These are phyloP conservation scores for Triops cancriformis DNA, from an alignment of 1,140 invertebrate species.

Conservation along the genomic window DNA sequence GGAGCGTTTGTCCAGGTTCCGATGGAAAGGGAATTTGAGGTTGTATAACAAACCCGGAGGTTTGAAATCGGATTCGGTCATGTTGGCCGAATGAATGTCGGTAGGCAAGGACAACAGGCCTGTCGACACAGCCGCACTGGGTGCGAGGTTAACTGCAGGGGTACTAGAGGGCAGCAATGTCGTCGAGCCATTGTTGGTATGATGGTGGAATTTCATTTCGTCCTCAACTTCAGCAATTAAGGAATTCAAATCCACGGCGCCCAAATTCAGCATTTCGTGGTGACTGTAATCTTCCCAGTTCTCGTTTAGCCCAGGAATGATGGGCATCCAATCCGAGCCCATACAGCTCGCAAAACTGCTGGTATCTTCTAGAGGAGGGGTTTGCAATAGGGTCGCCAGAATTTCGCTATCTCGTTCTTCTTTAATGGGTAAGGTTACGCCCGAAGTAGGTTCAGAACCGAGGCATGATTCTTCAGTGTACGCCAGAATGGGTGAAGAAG, in stretches of 20 bases:
- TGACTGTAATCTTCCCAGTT: constrained; percentile 1
- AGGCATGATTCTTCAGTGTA: background rate
- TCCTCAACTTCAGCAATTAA: constrained; percentile 1
- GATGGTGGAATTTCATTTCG: background rate
- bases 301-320: background rate
- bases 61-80: background rate
- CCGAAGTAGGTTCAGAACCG: background rate
- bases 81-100: background rate
- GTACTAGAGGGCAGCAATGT: background rate
- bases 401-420: background rate
- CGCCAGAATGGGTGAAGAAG: constrained; percentile 7
- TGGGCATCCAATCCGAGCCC: background rate
- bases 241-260: background rate
- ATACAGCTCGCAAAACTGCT: background rate
- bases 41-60: background rate
- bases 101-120: background rate
- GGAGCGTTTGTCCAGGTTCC: background rate
- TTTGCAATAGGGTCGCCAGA: background rate
- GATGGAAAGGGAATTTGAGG: background rate
- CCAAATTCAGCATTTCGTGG: background rate
- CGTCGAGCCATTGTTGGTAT: background rate
- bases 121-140: background rate
- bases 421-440: constrained; percentile 10
- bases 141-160: background rate
- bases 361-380: background rate